Conservation (phyloP, 2,888 invertebrate genomes). For the Andrena hattorfiana region DNA sequence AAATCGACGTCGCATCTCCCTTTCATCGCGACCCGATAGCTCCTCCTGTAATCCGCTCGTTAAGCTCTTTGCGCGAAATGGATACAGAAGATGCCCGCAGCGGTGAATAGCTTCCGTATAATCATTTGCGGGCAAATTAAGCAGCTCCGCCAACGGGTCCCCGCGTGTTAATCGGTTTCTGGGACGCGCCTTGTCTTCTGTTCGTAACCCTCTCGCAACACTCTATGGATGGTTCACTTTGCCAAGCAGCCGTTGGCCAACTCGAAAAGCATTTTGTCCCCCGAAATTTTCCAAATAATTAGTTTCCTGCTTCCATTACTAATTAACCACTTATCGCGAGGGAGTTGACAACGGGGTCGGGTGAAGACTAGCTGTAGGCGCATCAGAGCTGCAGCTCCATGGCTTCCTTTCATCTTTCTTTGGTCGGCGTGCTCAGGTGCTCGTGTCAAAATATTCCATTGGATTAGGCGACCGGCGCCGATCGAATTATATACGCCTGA, state of each 20-base stretch:
- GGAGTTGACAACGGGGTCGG: background rate
- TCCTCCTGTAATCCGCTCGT: conserved; percentile 65
- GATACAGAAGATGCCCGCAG: conserved; percentile 47
- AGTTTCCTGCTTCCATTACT: background rate
- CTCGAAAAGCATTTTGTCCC: background rate
- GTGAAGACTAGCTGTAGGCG: too few species aligned
- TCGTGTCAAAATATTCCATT: conserved; percentile 76
- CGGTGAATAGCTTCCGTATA: conserved; percentile 32
- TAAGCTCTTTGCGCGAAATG: conserved; percentile 60
- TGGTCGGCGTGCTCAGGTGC: conserved; percentile 17
- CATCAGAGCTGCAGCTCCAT: background rate
- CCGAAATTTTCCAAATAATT: background rate
- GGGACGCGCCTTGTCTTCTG: background rate
- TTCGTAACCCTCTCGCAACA: background rate
- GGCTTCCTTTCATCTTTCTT: conserved; percentile 47
- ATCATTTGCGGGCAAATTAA: conserved; percentile 60
- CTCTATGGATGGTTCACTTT: background rate
- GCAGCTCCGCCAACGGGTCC: conserved; percentile 30
- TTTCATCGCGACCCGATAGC: conserved; percentile 56
- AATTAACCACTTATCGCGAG: conserved; percentile 5
- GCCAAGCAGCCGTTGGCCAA: background rate
- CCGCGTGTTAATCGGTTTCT: conserved; percentile 44
- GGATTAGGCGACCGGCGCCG: conserved; percentile 58
- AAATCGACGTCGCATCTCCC: conserved; percentile 53
- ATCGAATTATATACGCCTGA: conserved; percentile 53